These are phyloP conservation scores for Ischnura elegans DNA, from an alignment of 2,888 invertebrate species.

Conservation along the genomic window DNA sequence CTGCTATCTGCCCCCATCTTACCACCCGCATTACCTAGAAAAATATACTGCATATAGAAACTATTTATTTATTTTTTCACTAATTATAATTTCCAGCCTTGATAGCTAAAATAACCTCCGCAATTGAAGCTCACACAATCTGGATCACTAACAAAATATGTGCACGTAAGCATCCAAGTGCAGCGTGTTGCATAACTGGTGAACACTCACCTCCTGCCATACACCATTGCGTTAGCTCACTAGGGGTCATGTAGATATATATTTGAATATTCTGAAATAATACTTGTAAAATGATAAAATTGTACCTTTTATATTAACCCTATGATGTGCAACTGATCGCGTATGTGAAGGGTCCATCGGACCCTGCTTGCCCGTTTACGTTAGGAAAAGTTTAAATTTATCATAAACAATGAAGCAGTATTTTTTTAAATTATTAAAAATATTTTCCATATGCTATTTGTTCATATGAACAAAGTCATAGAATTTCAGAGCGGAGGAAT, in stretches of 20 bases:
- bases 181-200: slow-evolving; percentile 17
- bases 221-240: not conserved
- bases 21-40: slow-evolving; percentile 17
- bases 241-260: slow-evolving; percentile 8
- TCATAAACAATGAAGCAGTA: slow-evolving; percentile 1
- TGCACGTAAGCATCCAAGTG: slow-evolving; percentile 10
- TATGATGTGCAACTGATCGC: slow-evolving; percentile 10
- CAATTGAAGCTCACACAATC: slow-evolving; percentile 10
- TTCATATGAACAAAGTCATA: too few species aligned
- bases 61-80: not conserved
- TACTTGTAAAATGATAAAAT: not conserved
- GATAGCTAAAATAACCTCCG: not conserved
- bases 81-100: slow-evolving; percentile 11
- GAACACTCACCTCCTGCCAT: slow-evolving; percentile 17
- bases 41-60: not conserved
- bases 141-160: too few species aligned
- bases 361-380: not conserved
- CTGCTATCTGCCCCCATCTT: not conserved
- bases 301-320: not conserved
- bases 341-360: not conserved
- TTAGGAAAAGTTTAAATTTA: not conserved
- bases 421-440: not conserved
- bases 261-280: not conserved
- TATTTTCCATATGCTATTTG: too few species aligned
- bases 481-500: too few species aligned